Evolutionary conservation across 1,140 invertebrate genomes (phyloP), one percentile per base, ranked within the genome.

Genomic region (Diprion similis): DNA sequence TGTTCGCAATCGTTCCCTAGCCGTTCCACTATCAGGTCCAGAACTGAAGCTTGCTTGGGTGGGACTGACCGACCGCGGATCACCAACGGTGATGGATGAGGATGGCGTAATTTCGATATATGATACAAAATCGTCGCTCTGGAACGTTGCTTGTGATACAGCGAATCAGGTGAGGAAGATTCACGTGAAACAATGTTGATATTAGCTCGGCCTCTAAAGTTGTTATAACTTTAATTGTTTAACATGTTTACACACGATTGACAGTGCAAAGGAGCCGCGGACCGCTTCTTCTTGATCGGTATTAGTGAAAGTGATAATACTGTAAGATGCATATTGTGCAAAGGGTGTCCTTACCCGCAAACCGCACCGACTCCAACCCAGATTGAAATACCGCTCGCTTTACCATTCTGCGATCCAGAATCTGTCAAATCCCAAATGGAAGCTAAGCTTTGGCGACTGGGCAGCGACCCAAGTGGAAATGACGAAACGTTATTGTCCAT

Each of bases 401-500:
- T 93, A 48, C 95, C 96, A 3, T 85, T 98, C 8, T 97, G 96
- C 84, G 96, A 98, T 83, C 80, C 92, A 73, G 91, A 92, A 69
- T 91, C 92, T 7, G 96, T 98, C 82, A 98, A 97, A 87, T 89
- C 92, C 15, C 89, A 93, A 78, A 89, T 95, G 75, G 97, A 98
- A 89, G 93, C 95, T 79, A 90, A 91, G 76, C 79, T 96, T 64
- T 91, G 93, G 78, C 90, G 93, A 13, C 90, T 91, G 81, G 90
- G 90, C 70, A 89, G 89, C 71, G 89, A 92, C 81, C 86, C 90
- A 1, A 80, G 88, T 1, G 92, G 94, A 9, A 89, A 92, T 59
- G 92, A 94, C 76, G 93, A 97, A 84, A 91, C 92, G n/a, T 91
- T 97, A 45, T 91, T 98, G 75, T 97, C 96, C 88, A 84, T 98